Evolutionary conservation across 2,113 vertebrate species (phyloP).

Genomic region (Hassar affinis): DNA sequence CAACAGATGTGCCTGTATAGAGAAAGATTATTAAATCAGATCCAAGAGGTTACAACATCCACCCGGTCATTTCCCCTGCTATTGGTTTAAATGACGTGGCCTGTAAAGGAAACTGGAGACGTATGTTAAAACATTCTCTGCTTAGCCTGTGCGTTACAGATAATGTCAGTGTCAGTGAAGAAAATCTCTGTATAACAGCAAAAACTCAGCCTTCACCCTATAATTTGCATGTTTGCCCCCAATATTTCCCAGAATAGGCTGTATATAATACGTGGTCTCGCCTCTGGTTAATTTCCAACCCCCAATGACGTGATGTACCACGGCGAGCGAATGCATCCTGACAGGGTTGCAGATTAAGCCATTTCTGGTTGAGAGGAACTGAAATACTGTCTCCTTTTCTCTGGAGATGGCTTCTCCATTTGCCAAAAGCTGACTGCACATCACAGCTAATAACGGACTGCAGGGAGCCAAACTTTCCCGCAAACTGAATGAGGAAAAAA

Average conservation of each 20-base stretch:
- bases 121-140: background rate
- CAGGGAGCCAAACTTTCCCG: slow-evolving; percentile 21
- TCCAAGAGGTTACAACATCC: background rate
- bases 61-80: background rate
- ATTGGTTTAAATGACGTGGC: background rate
- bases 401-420: background rate
- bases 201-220: background rate
- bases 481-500: background rate
- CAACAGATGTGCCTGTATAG: too few relatives aligned
- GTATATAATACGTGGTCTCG: slow-evolving; percentile 7
- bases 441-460: slow-evolving; percentile 21
- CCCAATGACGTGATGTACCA: background rate
- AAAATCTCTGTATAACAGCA: background rate
- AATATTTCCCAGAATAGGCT: background rate
- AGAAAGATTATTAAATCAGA: background rate
- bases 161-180: background rate
- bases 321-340: background rate
- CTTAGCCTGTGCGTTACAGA: background rate
- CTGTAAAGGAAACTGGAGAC: background rate
- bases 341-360: background rate
- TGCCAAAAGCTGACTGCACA: slow-evolving; percentile 6
- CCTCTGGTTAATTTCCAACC: background rate
- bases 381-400: background rate
- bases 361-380: background rate
- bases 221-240: slow-evolving; percentile 22